Evolutionary conservation across 2,888 invertebrate species (phyloP), one percentile per base, ranked within the genome.

Genomic region (Lamellibrachia satsuma): DNA sequence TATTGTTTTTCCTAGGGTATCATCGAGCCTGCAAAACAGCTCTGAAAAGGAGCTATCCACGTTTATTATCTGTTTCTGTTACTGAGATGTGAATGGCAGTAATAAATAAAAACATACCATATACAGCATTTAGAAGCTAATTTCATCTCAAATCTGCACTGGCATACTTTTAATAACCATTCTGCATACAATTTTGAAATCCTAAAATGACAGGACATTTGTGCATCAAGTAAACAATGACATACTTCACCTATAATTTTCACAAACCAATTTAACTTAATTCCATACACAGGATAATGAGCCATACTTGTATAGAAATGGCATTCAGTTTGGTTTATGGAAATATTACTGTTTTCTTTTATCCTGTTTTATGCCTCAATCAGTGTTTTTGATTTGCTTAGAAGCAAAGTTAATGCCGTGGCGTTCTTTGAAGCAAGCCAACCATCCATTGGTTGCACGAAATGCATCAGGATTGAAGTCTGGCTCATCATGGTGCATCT

Each of bases 391-490:
- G 75, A n/a, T 3, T 75, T 75, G 75, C 22, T 75, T 75, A 75
- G 75, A 75, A 6, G 75, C 75, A 75, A 75, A 75, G 75, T 75
- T 75, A 75, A 75, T 75, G 15, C 75, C 75, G n/a, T 75, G 75
- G 75, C 75, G 75, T 15, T 75, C 75, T 75, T 75, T 75, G 75
- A 75, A 75, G n/a, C 75, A 75, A 11, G 75, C 75, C 75, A 75
- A 75, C 75, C 75, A 75, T 15, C 75, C 75, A 15, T 75, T 75
- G 75, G 75, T 75, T 75, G 75, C 75, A 75, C 75, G 75, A 22
- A 75, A 75, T 75, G 75, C 75, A 11, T 75, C 75, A 75, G 75
- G 75, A 75, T 75, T 75, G 75, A 75, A 75, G 75, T 75, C 75
- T 22, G 75, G 75, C 15, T 75, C 22, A n/a, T 11, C 22, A n/a